These are phyloP conservation scores for Subacronicta megacephala DNA, from an alignment of 2,888 invertebrate genomes.

Conservation along the genomic window DNA sequence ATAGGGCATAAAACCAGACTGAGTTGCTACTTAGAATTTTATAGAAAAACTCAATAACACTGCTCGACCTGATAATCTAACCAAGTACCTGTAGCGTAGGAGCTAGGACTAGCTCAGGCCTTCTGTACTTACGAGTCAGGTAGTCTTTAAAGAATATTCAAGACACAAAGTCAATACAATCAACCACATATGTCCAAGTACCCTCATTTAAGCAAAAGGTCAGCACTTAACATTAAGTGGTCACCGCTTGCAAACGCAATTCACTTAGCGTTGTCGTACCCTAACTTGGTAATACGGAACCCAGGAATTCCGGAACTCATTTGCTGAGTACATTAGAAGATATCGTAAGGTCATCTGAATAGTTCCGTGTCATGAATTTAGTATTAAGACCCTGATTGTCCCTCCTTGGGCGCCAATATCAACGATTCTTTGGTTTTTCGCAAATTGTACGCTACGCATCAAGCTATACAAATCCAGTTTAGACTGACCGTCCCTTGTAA, in stretches of 20 bases:
- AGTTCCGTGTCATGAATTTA: conserved; percentile 23
- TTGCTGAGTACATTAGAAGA: conserved; percentile 40
- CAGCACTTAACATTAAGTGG: conserved; percentile 55
- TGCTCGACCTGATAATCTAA: no score
- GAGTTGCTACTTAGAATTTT: no score
- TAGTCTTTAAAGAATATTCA: neutral
- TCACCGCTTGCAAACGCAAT: conserved; percentile 54
- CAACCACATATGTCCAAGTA: conserved; percentile 9
- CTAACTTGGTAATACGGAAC: conserved; percentile 39
- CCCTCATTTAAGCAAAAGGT: conserved; percentile 39
- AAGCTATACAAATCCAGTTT: no score
- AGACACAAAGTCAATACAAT: neutral
- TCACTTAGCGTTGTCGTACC: conserved; percentile 50
- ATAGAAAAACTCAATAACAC: no score
- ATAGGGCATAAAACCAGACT: no score
- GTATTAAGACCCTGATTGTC: conserved; percentile 8
- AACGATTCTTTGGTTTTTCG: no score
- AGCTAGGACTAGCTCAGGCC: no score
- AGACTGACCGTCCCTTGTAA: no score
- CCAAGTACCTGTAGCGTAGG: no score
- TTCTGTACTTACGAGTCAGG: no score
- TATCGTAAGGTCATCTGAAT: conserved; percentile 26
- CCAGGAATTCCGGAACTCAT: conserved; percentile 34
- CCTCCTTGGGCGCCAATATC: no score
- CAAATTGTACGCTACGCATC: no score